These are phyloP conservation scores for Drosophila subsilvestris DNA, from an alignment of 2,888 invertebrate species.

Conservation along the genomic window DNA sequence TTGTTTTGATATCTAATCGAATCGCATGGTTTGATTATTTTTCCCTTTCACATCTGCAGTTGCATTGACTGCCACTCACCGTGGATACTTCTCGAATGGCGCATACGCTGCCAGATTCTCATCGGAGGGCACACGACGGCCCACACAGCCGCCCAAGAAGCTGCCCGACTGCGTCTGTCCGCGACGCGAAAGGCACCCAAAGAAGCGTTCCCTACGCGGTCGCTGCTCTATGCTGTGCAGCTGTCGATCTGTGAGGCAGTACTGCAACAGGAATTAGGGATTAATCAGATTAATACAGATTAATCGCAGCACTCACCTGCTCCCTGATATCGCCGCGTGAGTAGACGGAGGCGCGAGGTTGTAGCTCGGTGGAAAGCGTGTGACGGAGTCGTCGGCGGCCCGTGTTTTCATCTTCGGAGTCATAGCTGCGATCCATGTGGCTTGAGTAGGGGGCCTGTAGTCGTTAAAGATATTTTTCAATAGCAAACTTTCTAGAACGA, in stretches of 20 bases:
- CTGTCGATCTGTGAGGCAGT: constrained; percentile 96
- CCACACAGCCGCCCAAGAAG: constrained; percentile 93
- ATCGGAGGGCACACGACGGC: constrained; percentile 93
- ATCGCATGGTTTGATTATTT: background rate
- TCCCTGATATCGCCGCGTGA: constrained; percentile 94
- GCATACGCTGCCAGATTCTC: constrained; percentile 94
- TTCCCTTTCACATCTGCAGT: background rate
- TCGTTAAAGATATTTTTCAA: background rate
- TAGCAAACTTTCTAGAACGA: background rate
- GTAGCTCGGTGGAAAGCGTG: constrained; percentile 85
- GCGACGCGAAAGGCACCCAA: constrained; percentile 91
- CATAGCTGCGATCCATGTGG: constrained; percentile 87
- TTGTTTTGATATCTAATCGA: constrained; percentile 73
- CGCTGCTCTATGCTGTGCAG: constrained; percentile 90
- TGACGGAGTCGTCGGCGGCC: constrained; percentile 87
- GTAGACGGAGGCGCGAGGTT: constrained; percentile 86
- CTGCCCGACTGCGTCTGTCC: constrained; percentile 84
- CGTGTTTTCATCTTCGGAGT: constrained; percentile 92
- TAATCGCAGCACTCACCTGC: constrained; percentile 85
- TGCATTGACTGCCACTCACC: constrained; percentile 82
- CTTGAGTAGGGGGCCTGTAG: constrained; percentile 70
- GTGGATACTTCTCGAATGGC: constrained; percentile 91
- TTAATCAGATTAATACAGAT: background rate
- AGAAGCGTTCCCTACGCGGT: constrained; percentile 87
- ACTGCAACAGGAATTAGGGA: constrained; percentile 82